A percentile compares a stretch with the other conserved stretches of the same genome.
phyloP scores from a whole-genome alignment of 2,113 vertebrate species.

The Hoplias malabaricus region DNA sequence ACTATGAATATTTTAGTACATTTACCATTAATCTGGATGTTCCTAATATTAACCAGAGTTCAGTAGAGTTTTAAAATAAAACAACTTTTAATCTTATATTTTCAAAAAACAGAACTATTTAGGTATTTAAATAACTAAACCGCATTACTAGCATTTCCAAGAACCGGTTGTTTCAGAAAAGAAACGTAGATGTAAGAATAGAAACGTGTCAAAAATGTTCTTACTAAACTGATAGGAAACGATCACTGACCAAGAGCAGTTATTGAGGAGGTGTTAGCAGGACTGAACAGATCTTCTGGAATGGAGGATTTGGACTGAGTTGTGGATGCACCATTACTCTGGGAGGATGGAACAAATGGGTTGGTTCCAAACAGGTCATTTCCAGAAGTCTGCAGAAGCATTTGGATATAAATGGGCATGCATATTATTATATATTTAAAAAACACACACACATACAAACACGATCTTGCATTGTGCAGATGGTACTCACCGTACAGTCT shows the following conservation, averaged over 20 bases:
- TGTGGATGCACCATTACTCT: slow-evolving; percentile 45
- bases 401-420: neutral
- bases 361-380: slow-evolving; percentile 80
- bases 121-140: too few relatives aligned
- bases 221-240: neutral
- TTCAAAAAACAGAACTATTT: too few relatives aligned
- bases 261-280: slow-evolving; percentile 53
- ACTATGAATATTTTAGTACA: too few relatives aligned
- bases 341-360: slow-evolving; percentile 70
- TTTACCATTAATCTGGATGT: too few relatives aligned
- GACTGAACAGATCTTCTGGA: slow-evolving; percentile 76
- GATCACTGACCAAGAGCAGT: slow-evolving; percentile 63
- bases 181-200: too few relatives aligned
- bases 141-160: too few relatives aligned
- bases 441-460: slow-evolving; percentile 42
- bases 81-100: too few relatives aligned
- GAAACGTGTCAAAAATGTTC: too few relatives aligned
- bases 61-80: too few relatives aligned
- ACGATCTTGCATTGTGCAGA: slow-evolving; percentile 26
- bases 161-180: too few relatives aligned
- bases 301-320: slow-evolving; percentile 53
- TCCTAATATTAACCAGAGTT: too few relatives aligned
- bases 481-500: neutral
- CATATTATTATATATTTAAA: neutral
- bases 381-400: slow-evolving; percentile 69